These are phyloP conservation scores for Sipha flava DNA, from an alignment of 1,140 invertebrate species.

Conservation along the genomic window DNA sequence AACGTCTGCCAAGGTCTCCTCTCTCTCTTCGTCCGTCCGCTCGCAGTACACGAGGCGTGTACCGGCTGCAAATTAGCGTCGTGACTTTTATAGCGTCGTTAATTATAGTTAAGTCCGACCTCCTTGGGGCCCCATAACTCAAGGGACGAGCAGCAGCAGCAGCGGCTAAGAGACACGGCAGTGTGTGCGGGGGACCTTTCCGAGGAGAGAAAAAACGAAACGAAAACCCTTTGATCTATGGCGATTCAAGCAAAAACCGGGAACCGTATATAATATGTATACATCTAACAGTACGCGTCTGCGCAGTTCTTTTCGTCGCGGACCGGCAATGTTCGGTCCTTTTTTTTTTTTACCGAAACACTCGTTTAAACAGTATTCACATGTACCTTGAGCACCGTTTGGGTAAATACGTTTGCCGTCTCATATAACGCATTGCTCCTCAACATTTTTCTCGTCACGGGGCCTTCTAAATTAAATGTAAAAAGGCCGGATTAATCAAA, in stretches of 20 bases:
- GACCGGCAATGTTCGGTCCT: too few relatives aligned
- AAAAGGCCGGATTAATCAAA: too few relatives aligned
- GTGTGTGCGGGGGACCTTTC: neutral
- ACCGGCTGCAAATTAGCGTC: constrained; percentile 30
- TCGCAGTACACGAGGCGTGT: neutral
- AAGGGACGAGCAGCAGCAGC: neutral
- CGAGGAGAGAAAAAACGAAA: neutral
- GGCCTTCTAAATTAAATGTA: too few relatives aligned
- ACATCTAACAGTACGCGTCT: too few relatives aligned
- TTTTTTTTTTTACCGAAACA: too few relatives aligned
- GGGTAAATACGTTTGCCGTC: too few relatives aligned
- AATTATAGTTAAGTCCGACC: constrained; percentile 26
- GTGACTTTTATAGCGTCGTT: constrained; percentile 31
- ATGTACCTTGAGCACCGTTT: too few relatives aligned
- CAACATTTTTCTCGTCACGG: too few relatives aligned
- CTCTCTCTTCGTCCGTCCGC: neutral
- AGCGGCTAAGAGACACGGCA: neutral
- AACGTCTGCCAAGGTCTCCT: constrained; percentile 15
- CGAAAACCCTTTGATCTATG: neutral
- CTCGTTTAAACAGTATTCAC: too few relatives aligned
- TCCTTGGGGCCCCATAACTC: constrained; percentile 23
- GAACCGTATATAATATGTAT: too few relatives aligned
- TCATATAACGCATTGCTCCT: too few relatives aligned
- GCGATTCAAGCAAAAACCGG: neutral
- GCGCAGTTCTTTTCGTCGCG: too few relatives aligned